A percentile compares a stretch with the other conserved stretches of the same genome.
Evolutionary conservation across 2,797 vertebrate genomes (phyloP).

Genomic region (Iguana delicatissima): DNA sequence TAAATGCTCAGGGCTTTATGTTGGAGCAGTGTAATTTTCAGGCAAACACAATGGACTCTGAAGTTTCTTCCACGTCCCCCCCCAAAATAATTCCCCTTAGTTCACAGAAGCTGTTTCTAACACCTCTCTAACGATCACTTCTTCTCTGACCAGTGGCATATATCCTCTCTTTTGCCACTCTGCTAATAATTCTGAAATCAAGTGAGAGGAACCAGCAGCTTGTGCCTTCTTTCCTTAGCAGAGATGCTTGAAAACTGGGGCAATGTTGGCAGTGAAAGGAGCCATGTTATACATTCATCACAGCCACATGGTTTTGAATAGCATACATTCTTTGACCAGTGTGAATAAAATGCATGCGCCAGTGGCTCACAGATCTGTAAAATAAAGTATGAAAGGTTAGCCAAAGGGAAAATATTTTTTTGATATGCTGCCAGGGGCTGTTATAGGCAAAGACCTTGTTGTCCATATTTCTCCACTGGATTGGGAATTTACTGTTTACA

Average conservation of each 20-base stretch:
- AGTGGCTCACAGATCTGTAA: neutral
- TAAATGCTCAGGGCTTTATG: neutral
- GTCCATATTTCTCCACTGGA: neutral
- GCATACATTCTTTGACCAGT: neutral
- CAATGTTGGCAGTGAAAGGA: neutral
- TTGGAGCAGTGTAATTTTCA: neutral
- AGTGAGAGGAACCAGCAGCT: neutral
- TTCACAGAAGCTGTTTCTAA: neutral
- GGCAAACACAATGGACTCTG: neutral
- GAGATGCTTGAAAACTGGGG: neutral
- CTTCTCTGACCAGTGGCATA: neutral
- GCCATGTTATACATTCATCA: neutral
- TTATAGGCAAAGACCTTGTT: neutral
- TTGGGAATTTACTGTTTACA: neutral
- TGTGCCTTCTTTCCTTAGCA: neutral
- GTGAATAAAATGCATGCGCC: neutral
- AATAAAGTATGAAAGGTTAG: neutral
- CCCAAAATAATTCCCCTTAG: neutral
- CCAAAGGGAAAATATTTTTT: neutral
- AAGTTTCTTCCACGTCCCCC: neutral
- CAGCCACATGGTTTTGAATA: neutral
- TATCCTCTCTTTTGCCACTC: neutral
- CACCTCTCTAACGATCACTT: neutral
- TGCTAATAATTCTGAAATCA: neutral
- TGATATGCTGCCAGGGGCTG: neutral